Conservation (phyloP, 2,888 invertebrate species). For the Ceriagrion tenellum region DNA sequence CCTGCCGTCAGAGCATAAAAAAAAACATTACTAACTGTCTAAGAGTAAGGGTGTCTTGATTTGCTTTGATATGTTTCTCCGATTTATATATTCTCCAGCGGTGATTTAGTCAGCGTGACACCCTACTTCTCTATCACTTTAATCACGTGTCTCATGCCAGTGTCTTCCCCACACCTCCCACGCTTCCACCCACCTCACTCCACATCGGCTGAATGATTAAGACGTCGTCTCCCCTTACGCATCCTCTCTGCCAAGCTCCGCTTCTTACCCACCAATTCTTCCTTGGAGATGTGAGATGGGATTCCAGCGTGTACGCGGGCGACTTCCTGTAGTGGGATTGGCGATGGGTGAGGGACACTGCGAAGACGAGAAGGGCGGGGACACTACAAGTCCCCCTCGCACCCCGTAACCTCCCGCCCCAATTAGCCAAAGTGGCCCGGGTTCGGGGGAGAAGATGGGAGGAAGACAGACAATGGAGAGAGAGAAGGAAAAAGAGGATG, state of each 20-base stretch:
- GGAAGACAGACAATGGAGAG: not conserved
- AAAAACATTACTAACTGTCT: too few relatives aligned
- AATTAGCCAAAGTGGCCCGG: conserved; percentile 65
- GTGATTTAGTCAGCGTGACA: too few relatives aligned
- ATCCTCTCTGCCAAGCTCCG: not conserved
- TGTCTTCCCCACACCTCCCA: too few relatives aligned
- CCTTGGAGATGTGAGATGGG: not conserved
- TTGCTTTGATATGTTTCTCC: too few relatives aligned
- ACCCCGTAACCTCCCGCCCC: not conserved
- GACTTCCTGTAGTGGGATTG: not conserved
- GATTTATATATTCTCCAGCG: too few relatives aligned
- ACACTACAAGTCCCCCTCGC: not conserved
- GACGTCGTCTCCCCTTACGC: not conserved
- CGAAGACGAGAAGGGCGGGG: not conserved
- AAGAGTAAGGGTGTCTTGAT: too few relatives aligned
- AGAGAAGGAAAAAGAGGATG: not conserved
- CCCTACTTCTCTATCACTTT: too few relatives aligned
- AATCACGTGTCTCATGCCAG: too few relatives aligned
- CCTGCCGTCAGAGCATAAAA: too few relatives aligned
- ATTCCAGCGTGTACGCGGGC: not conserved
- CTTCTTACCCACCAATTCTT: not conserved
- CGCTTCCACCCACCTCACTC: not conserved
- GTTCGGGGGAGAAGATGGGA: not conserved
- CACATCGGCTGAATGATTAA: not conserved
- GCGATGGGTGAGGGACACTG: not conserved